Evolutionary conservation across 2,888 invertebrate species (phyloP), one percentile per base, ranked within the genome.

Genomic region (Tenthredo mesomela): DNA sequence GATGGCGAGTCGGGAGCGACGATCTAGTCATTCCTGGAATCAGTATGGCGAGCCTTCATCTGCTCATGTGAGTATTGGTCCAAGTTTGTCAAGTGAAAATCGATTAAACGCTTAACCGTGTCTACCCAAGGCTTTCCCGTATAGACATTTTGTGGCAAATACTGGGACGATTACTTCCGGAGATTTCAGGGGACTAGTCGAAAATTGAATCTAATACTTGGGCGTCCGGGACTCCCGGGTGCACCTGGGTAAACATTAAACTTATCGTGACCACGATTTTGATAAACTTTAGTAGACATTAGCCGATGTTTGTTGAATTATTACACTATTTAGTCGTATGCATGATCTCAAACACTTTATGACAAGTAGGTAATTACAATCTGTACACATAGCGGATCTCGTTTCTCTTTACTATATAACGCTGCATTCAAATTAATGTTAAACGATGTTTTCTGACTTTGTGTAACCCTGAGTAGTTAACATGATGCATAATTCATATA

Each of bases 1-100:
- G 97, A 88, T 97, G 97, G 97, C 96, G 96, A 89, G 96, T 97
- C 82, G 97, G 97, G 86, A 97, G 97, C 87, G 97, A 97, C 94
- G 97, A 97, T 94, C 94, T 98, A 87, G 96, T 97, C 85, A 95
- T 97, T 78, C 97, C 97, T n/a, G 97, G 96, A 86, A 95, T 95
- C 87, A 95, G 96, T 91, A 95, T 97, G 84, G 95, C 96, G 91
- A 93, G 95, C 84, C 94, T 97, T 88, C 97, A 97, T 93, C 92
- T 95, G 85, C 93, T 96, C 91, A 96, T 97, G 97, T 97, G 93
- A 95, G 96, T 94, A 37, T 61, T 54, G 9, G 29, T 77, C 18
- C 77, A 54, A 54, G 21, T 50, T 77, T 33, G 50, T 61, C 40
- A n/a, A n/a, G 58, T 61, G 25, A 33, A 15, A 61, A 80, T 80